These are phyloP conservation scores for Parnassius glacialis DNA, from an alignment of 2,888 invertebrate genomes.

Conservation along the genomic window DNA sequence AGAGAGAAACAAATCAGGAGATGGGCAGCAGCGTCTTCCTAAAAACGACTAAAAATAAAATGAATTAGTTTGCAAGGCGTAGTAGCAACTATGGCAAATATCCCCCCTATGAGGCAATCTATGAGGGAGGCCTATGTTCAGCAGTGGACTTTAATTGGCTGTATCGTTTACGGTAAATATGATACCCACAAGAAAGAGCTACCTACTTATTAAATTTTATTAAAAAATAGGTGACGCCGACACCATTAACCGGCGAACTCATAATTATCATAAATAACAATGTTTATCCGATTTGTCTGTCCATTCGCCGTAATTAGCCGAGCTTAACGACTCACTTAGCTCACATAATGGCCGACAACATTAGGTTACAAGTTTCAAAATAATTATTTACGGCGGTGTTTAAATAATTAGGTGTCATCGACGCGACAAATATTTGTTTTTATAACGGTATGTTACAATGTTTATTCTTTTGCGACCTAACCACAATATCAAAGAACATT, in stretches of 20 bases:
- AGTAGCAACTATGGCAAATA: too few species aligned
- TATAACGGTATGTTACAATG: background rate
- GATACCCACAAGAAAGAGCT: too few species aligned
- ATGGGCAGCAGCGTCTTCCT: too few species aligned
- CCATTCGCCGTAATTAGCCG: slow-evolving; percentile 42
- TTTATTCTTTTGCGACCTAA: too few species aligned
- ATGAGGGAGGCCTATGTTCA: too few species aligned
- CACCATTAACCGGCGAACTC: slow-evolving; percentile 27
- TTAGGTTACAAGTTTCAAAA: slow-evolving; percentile 29
- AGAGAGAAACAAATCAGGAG: too few species aligned
- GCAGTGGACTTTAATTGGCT: too few species aligned
- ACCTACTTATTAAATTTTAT: background rate
- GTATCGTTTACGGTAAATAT: too few species aligned
- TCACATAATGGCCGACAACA: slow-evolving; percentile 40
- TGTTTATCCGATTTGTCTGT: slow-evolving; percentile 46
- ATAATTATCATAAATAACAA: slow-evolving; percentile 42
- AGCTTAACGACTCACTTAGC: slow-evolving; percentile 45
- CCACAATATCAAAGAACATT: too few species aligned
- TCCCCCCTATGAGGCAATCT: too few species aligned
- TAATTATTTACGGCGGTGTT: slow-evolving; percentile 22
- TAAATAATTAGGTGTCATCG: slow-evolving; percentile 21
- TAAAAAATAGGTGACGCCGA: slow-evolving; percentile 1
- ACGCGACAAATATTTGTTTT: slow-evolving; percentile 7
- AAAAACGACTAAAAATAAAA: too few species aligned
- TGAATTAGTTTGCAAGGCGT: too few species aligned